Evolutionary conservation across 1,140 invertebrate species (phyloP).

Genomic region (Myzus persicae): DNA sequence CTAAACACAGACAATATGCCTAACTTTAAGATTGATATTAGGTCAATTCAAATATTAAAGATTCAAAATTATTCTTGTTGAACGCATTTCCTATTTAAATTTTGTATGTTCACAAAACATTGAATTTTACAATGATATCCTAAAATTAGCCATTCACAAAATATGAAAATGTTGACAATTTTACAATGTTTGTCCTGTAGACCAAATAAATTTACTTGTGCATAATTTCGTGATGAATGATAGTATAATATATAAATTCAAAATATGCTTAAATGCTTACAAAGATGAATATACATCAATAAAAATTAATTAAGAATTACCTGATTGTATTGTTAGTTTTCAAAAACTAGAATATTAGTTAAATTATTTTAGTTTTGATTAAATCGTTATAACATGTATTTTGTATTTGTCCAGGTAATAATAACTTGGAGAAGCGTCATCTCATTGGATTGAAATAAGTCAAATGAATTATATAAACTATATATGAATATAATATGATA

Average conservation of each 20-base stretch:
- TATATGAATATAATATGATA: not conserved
- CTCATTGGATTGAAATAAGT: conserved; percentile 31
- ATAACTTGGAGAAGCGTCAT: not conserved
- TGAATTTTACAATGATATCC: not conserved
- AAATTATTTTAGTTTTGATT: not conserved
- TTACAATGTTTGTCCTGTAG: not conserved
- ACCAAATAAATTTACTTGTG: not conserved
- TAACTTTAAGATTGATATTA: not conserved
- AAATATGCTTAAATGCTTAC: not conserved
- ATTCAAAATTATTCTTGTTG: not conserved
- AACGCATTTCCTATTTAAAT: not conserved
- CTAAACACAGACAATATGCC: not conserved
- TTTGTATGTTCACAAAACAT: not conserved
- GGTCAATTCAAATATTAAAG: not conserved
- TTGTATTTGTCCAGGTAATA: conserved; percentile 56
- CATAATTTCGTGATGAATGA: not conserved
- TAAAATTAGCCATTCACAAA: too few species aligned
- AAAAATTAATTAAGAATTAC: not conserved
- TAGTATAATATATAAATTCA: not conserved
- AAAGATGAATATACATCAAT: not conserved
- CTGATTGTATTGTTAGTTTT: not conserved
- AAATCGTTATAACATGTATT: conserved; percentile 19
- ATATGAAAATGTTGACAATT: not conserved
- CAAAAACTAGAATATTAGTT: not conserved
- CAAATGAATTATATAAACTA: not conserved